Conservation (phyloP, 1,140 invertebrate species). For the Drepana arcuata region DNA sequence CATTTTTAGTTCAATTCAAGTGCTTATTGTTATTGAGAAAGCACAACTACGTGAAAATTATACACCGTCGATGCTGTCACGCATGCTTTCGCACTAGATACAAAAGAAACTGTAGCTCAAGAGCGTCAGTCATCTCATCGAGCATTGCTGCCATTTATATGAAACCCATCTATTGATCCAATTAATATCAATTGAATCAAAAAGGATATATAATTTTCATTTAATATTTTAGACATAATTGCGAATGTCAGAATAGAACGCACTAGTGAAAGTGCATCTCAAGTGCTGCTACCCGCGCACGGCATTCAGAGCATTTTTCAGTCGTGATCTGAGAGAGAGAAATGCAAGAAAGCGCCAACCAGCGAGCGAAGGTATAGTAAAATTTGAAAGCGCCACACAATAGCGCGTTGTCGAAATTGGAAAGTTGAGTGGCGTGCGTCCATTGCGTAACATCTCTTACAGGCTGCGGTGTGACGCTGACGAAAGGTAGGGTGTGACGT, state of each 20-base stretch:
- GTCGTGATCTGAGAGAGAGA: slow-evolving; percentile 46
- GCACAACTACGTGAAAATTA: no score
- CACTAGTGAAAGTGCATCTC: slow-evolving; percentile 59
- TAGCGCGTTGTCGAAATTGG: slow-evolving; percentile 70
- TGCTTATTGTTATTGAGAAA: no score
- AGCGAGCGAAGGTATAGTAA: slow-evolving; percentile 54
- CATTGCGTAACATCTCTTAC: slow-evolving; percentile 66
- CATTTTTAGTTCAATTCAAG: no score
- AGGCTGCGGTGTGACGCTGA: slow-evolving; percentile 61
- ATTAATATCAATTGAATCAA: no score
- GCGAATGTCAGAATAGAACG: slow-evolving; percentile 13
- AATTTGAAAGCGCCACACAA: slow-evolving; percentile 71
- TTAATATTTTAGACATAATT: background rate
- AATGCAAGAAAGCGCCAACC: slow-evolving; percentile 61
- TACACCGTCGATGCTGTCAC: no score
- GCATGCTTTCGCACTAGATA: background rate
- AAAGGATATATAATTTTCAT: background rate
- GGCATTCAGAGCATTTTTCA: slow-evolving; percentile 60
- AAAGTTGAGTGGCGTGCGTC: slow-evolving; percentile 64
- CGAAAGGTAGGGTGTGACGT: slow-evolving; percentile 65
- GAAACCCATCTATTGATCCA: no score
- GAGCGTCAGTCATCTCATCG: no score
- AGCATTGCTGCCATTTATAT: no score
- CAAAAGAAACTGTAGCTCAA: no score
- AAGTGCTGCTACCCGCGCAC: slow-evolving; percentile 39